Conservation (phyloP, 2,797 vertebrate species). For the Phrynocephalus guinanensis region DNA sequence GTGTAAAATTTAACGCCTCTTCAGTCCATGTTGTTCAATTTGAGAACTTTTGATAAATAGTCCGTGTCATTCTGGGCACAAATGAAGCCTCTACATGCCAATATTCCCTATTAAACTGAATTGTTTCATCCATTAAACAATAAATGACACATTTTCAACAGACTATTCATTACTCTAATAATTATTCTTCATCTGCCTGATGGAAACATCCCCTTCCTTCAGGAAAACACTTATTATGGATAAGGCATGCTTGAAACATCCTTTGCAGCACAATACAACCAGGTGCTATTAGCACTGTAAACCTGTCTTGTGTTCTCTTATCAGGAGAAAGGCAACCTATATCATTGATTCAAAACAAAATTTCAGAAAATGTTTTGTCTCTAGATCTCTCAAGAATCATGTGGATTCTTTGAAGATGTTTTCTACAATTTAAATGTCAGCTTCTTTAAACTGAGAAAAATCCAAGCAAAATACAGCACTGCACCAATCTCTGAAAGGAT, state of each 20-base stretch:
- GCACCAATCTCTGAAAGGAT: neutral
- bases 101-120: constrained; percentile 11
- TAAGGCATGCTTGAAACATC: constrained; percentile 27
- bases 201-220: constrained; percentile 46
- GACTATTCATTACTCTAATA: constrained; percentile 41
- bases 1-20: constrained; percentile 18
- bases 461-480: neutral
- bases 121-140: constrained; percentile 47
- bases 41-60: constrained; percentile 15
- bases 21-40: constrained; percentile 10
- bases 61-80: neutral
- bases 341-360: constrained; percentile 33
- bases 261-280: constrained; percentile 21
- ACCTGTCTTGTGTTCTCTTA: neutral
- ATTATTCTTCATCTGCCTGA: constrained; percentile 54
- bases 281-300: constrained; percentile 31
- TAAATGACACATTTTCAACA: constrained; percentile 45
- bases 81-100: constrained; percentile 24
- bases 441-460: constrained; percentile 3
- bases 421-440: constrained; percentile 23
- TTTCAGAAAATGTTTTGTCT: neutral
- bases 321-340: no score
- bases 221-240: constrained; percentile 28
- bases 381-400: constrained; percentile 19
- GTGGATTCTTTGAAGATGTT: neutral